phyloP scores from a whole-genome alignment of 2,113 vertebrate species.

The Callospermophilus lateralis region DNA sequence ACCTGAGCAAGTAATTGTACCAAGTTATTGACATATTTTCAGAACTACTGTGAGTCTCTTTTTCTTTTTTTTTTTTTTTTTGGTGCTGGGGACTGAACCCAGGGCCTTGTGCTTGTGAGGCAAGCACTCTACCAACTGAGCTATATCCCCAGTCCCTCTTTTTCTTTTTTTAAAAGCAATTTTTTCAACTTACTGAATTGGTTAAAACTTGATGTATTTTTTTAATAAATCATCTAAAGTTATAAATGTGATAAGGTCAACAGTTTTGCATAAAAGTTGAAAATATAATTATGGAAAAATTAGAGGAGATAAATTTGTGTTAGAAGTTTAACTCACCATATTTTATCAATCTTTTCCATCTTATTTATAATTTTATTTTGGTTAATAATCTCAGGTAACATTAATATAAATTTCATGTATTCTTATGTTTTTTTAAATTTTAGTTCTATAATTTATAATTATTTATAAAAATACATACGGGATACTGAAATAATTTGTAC shows the following conservation, averaged over 20 bases:
- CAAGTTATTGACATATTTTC: conserved; percentile 8
- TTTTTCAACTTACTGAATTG: background rate
- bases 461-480: conserved; percentile 71
- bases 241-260: background rate
- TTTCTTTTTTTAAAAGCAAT: background rate
- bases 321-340: background rate
- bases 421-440: conserved; percentile 75
- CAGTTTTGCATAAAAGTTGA: conserved; percentile 34
- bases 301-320: background rate
- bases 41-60: background rate
- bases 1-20: conserved; percentile 7
- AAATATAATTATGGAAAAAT: conserved; percentile 50
- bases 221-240: background rate
- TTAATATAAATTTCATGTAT: conserved; percentile 64
- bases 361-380: conserved; percentile 66
- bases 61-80: too few relatives aligned
- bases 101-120: too few relatives aligned
- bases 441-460: conserved; percentile 76
- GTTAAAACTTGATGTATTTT: conserved; percentile 59
- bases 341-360: conserved; percentile 57
- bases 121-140: too few relatives aligned
- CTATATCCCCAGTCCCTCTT: background rate
- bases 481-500: conserved; percentile 44
- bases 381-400: conserved; percentile 72
- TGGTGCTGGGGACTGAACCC: too few relatives aligned